A percentile compares a stretch with the other conserved stretches of the same genome.
Evolutionary conservation across 2,797 vertebrate genomes (phyloP).

Genomic region (Crenuchus spilurus): DNA sequence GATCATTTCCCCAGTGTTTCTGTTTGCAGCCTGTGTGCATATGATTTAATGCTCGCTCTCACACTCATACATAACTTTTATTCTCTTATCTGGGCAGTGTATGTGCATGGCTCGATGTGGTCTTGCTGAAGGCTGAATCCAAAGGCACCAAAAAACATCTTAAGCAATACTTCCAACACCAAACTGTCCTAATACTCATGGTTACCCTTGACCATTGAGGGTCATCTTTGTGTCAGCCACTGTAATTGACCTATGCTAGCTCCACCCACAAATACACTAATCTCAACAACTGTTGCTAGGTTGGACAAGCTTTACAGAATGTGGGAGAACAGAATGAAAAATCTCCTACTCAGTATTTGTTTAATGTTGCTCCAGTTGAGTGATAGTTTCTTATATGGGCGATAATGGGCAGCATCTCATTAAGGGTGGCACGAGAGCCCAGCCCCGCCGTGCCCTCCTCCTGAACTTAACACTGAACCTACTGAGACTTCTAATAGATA

Average conservation of each 20-base stretch:
- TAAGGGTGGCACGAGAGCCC: no score
- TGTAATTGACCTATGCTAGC: not conserved
- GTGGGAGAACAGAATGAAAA: no score
- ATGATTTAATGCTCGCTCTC: not conserved
- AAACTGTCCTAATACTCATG: not conserved
- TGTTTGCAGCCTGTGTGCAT: conserved; percentile 10
- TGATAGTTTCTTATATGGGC: no score
- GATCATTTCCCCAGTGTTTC: conserved; percentile 27
- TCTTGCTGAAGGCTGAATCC: conserved; percentile 30
- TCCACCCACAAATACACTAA: not conserved
- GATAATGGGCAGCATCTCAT: no score
- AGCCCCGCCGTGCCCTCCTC: no score
- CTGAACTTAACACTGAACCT: no score
- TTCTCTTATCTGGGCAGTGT: not conserved
- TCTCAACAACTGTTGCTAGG: not conserved
- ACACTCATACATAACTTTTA: not conserved
- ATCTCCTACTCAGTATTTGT: no score
- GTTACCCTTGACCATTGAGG: not conserved
- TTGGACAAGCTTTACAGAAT: not conserved
- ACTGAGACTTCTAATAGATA: no score
- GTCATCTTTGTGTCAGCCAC: not conserved
- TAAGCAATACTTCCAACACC: conserved; percentile 55
- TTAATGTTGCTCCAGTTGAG: no score
- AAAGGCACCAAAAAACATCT: conserved; percentile 31
- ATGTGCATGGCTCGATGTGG: conserved; percentile 24